phyloP scores from a whole-genome alignment of 2,113 vertebrate species.

The Psilopogon haemacephalus region DNA sequence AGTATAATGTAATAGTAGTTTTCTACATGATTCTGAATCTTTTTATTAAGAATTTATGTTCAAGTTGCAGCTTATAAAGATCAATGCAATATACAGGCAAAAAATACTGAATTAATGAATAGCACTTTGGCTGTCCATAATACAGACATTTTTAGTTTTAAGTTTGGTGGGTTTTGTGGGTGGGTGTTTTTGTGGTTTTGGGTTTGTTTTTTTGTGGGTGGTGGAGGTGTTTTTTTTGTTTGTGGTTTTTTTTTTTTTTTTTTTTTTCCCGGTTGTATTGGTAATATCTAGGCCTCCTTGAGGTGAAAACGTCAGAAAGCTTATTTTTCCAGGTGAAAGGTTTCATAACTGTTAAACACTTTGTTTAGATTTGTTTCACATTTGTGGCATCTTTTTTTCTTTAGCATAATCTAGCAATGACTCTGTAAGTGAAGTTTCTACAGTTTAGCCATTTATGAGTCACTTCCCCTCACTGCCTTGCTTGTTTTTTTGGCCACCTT shows the following conservation, averaged over 20 bases:
- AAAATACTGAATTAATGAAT: neutral
- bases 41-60: neutral
- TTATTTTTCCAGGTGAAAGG: neutral
- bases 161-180: no score
- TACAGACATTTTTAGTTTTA: neutral
- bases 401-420: fast-evolving
- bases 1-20: neutral
- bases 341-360: neutral
- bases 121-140: neutral
- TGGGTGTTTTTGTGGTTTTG: no score
- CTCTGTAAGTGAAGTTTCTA: neutral
- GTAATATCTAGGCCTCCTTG: neutral
- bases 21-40: neutral
- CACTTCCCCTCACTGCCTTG: neutral
- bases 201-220: no score
- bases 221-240: no score
- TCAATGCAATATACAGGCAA: neutral
- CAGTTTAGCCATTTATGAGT: neutral
- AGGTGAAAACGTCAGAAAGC: neutral
- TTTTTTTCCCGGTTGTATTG: neutral
- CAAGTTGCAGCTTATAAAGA: neutral
- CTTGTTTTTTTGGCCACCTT: fast-evolving
- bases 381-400: neutral
- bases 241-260: no score
- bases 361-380: neutral